Base-by-base conservation (phyloP, 2,797 vertebrate genomes). In the Premnoplex brunnescens region DNA sequence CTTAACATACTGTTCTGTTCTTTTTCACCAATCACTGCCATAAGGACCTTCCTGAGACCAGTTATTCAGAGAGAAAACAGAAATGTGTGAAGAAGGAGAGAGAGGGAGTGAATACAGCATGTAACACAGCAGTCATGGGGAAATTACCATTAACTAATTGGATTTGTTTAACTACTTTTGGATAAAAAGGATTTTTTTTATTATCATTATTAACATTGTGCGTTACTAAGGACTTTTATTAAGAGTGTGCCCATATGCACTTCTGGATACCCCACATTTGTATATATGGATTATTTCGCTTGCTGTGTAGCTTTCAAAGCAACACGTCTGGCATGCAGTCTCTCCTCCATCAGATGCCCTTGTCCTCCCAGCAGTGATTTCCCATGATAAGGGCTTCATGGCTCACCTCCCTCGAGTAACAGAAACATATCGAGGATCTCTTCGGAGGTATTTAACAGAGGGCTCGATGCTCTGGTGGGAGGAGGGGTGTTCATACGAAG, bases 401-500 rank as follows among this genome's bases (percentile, higher is more conserved):
- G 79, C 76, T 88, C n/a, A 32, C 14, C 48, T 84, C 63, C 16
- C 85, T 62, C 2, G 4, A 49, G 68, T 64, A 63, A 49, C 69
- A 88, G 82, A 12, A 84, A 14, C 8, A 27, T 60, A 14, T 12
- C 3, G 3, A 63, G 63, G 67, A 32, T 63, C 64, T 92, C 2
- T 4, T 19, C 44, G 55, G 43, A 84, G 69, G 49, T 79, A 8
- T 91, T 81, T 88, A 63, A 39, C 23, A 48, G 82, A 78, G 73
- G 55, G 63, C 74, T 96, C 37, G 3, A 79, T 60, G 48, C 73
- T 93, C 67, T 96, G 72, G 81, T 85, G 69, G 81, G 84, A 96
- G 93, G 74, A 88, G 41, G 66, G 75, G 59, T 93, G 63, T 81
- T 94, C 93, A 93, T 95, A 89, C 32, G 9, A 94, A 60, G 76